Evolutionary conservation across 2,888 invertebrate species (phyloP), one percentile per base, ranked within the genome.

Genomic region (Oligia strigilis): DNA sequence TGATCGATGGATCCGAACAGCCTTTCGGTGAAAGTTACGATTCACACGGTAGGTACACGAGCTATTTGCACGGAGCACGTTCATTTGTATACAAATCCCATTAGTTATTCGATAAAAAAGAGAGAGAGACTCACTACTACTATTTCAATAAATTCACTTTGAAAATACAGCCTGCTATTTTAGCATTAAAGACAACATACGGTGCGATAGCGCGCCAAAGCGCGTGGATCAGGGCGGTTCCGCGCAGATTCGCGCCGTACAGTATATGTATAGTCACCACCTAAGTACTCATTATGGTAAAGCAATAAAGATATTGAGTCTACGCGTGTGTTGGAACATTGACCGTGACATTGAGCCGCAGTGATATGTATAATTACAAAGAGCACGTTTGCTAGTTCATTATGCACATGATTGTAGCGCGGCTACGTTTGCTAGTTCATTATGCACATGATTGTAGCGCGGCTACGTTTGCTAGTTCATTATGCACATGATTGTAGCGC

Each of bases 1-100:
- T 81, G 78, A 80, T 78, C 74, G 86, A 83, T 80, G 78, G 60
- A 52, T 65, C 49, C 58, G 19, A 8, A 60, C 72, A 77, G 73
- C 66, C 52, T 72, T 46, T 72, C 17, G n/a, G 65, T 29, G 43
- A 72, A 49, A 78, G 66, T 58, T 62, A 75, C 77, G 52, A 23
- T 73, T 64, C 79, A 74, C 66, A 49, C 77, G 36, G 36, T 36
- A 36, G 64, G 49, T 36, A 29, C 60, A 69, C 73, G 46, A 67
- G 36, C 52, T 74, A 60, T 83, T 67, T 83, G 78, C 72, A 60
- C 67, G 72, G 76, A 74, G 36, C 52, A 69, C 65, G n/a, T 72
- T 62, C 66, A 75, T 81, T 67, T 78, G 69, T 71, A 55, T 77
- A 72, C 66, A 65, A 66, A 79, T 73, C 49, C 69, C 49, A 80